Conservation (phyloP, 1,140 invertebrate species). For the Drosophila lacteicornis region DNA sequence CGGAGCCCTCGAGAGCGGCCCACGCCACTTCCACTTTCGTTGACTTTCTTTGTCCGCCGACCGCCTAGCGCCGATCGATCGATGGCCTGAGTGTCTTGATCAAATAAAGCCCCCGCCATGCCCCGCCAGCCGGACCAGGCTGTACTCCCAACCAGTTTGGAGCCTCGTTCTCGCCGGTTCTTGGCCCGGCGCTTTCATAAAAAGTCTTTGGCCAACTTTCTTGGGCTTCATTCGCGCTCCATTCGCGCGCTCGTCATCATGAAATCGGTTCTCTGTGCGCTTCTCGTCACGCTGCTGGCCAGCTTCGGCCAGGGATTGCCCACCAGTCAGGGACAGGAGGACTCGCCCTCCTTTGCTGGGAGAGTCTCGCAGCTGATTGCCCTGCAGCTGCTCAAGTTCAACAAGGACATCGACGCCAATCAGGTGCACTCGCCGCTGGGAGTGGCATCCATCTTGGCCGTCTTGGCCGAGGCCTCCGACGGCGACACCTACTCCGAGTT, state of each 20-base stretch:
- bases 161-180: slow-evolving; percentile 58
- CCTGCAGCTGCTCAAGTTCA: slow-evolving; percentile 74
- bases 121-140: neutral
- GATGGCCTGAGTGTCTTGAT: slow-evolving; percentile 9
- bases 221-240: slow-evolving; percentile 77
- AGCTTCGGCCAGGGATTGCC: slow-evolving; percentile 41
- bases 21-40: slow-evolving; percentile 81
- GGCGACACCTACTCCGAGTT: slow-evolving; percentile 87
- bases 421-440: slow-evolving; percentile 88
- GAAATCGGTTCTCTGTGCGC: slow-evolving; percentile 58
- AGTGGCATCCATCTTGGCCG: slow-evolving; percentile 87
- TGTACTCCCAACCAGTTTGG: slow-evolving; percentile 62
- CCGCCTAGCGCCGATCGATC: slow-evolving; percentile 23
- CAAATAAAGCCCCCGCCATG: slow-evolving; percentile 3
- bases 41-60: slow-evolving; percentile 70
- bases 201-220: slow-evolving; percentile 83
- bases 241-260: slow-evolving; percentile 59
- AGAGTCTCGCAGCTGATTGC: slow-evolving; percentile 76
- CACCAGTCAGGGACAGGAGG: slow-evolving; percentile 16
- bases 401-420: slow-evolving; percentile 86
- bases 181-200: slow-evolving; percentile 68
- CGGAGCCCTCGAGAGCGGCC: slow-evolving; percentile 57
- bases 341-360: slow-evolving; percentile 58
- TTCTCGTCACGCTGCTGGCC: slow-evolving; percentile 38
- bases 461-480: slow-evolving; percentile 87